Evolutionary conservation across 23 tunicate species (phyloP).

Genomic region (Trididemnum miniatum): DNA sequence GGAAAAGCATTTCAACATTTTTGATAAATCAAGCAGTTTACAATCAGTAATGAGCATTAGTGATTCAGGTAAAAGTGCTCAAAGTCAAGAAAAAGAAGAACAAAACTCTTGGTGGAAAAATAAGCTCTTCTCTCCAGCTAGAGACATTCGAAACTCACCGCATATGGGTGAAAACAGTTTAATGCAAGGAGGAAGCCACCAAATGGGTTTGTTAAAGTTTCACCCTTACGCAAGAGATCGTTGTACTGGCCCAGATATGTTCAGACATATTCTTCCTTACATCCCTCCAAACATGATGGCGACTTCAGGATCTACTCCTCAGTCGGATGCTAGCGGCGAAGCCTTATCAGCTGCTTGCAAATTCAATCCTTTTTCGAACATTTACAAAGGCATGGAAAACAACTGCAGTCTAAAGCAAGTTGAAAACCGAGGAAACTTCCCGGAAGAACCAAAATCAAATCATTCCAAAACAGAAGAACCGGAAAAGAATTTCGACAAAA

Average conservation of each 20-base stretch:
- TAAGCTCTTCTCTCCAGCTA: conserved; percentile 55
- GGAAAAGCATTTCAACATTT: conserved; percentile 5
- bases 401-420: not conserved
- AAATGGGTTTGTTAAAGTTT: conserved; percentile 5
- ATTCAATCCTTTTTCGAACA: not conserved
- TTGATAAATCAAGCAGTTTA: not conserved
- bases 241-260: not conserved
- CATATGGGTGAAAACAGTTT: not conserved
- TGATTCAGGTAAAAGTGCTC: not conserved
- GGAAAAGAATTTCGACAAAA: not conserved
- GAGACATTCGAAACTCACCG: conserved; percentile 28
- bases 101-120: conserved; percentile 28
- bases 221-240: conserved; percentile 33
- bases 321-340: not conserved
- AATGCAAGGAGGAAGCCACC: not conserved
- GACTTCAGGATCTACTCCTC: not conserved
- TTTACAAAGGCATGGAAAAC: not conserved
- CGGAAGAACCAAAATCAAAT: not conserved
- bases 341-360: not conserved
- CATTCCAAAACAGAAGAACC: conserved; percentile 4
- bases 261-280: conserved; percentile 59
- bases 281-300: conserved; percentile 50
- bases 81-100: not conserved
- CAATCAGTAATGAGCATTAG: not conserved
- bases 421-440: not conserved